Evolutionary conservation across 1,140 invertebrate genomes (phyloP).

Genomic region (Tyrophagus putrescentiae): DNA sequence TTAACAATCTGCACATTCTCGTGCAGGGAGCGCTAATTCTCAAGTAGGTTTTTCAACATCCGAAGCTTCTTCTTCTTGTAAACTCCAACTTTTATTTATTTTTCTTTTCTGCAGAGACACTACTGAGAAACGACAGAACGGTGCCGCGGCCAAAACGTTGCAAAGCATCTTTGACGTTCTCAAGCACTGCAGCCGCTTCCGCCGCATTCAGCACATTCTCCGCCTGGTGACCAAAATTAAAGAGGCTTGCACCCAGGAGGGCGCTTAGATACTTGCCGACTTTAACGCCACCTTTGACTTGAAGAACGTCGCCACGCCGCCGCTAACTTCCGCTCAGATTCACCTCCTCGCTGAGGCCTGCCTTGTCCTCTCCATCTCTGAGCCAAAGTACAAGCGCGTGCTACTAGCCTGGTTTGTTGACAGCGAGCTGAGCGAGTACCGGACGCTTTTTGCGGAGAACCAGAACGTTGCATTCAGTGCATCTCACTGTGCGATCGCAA

Average conservation of each 20-base stretch:
- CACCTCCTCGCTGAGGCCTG: constrained; percentile 73
- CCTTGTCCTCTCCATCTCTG: constrained; percentile 68
- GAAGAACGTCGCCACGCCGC: constrained; percentile 44
- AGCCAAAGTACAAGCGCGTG: constrained; percentile 63
- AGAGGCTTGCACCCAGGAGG: constrained; percentile 65
- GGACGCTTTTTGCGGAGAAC: constrained; percentile 79
- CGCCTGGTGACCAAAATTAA: constrained; percentile 64
- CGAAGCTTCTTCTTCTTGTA: background rate
- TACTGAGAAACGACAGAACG: constrained; percentile 56
- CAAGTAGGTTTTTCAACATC: constrained; percentile 42
- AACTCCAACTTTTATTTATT: constrained; percentile 13
- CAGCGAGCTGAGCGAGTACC: constrained; percentile 77
- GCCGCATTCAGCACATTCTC: constrained; percentile 69
- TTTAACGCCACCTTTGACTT: constrained; percentile 80
- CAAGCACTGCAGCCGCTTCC: constrained; percentile 66
- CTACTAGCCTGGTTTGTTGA: constrained; percentile 81
- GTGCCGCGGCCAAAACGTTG: constrained; percentile 79
- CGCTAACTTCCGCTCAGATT: constrained; percentile 41
- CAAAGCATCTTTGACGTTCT: constrained; percentile 92
- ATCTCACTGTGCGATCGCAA: constrained; percentile 76
- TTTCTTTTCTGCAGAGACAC: constrained; percentile 32
- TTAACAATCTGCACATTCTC: constrained; percentile 97
- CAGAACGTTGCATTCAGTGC: constrained; percentile 88
- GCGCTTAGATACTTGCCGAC: constrained; percentile 79
- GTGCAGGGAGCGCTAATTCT: constrained; percentile 85